phyloP scores from a whole-genome alignment of 1,140 invertebrate species.

The Anastrepha obliqua region DNA sequence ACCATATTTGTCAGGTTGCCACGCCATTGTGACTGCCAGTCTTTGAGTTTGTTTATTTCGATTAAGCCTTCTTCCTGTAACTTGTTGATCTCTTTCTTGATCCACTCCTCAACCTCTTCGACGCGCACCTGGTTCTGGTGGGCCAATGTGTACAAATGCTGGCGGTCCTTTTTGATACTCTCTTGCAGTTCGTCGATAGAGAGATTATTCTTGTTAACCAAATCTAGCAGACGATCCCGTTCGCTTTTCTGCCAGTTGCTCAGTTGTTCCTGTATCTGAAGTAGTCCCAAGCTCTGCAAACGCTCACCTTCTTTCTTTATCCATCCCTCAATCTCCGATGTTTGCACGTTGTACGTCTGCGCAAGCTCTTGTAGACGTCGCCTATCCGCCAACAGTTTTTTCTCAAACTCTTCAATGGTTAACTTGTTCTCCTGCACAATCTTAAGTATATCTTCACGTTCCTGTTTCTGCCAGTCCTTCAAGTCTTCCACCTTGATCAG shows the following conservation, averaged over 20 bases:
- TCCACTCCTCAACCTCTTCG: conserved; percentile 72
- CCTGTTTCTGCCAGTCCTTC: conserved; percentile 69
- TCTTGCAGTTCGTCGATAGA: conserved; percentile 69
- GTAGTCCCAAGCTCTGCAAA: conserved; percentile 67
- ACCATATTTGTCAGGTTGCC: conserved; percentile 71
- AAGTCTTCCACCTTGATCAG: conserved; percentile 67
- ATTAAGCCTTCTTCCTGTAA: conserved; percentile 66
- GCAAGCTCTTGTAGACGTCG: conserved; percentile 65
- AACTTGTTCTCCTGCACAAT: conserved; percentile 67
- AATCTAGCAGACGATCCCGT: conserved; percentile 64
- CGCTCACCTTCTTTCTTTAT: conserved; percentile 69
- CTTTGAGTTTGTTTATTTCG: conserved; percentile 69
- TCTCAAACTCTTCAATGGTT: conserved; percentile 68
- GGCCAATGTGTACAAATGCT: conserved; percentile 67
- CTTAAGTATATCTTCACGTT: conserved; percentile 64
- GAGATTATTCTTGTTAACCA: conserved; percentile 68
- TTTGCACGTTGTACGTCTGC: conserved; percentile 67
- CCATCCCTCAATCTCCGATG: conserved; percentile 70
- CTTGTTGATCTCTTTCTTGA: conserved; percentile 68
- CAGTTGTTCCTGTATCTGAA: conserved; percentile 66
- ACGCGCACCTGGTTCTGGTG: conserved; percentile 71
- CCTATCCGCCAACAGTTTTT: conserved; percentile 65
- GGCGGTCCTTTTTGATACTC: conserved; percentile 66
- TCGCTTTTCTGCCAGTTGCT: conserved; percentile 72
- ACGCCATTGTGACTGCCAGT: conserved; percentile 71